Conservation (phyloP, 1,140 invertebrate species). For the Brachionus plicatilis region DNA sequence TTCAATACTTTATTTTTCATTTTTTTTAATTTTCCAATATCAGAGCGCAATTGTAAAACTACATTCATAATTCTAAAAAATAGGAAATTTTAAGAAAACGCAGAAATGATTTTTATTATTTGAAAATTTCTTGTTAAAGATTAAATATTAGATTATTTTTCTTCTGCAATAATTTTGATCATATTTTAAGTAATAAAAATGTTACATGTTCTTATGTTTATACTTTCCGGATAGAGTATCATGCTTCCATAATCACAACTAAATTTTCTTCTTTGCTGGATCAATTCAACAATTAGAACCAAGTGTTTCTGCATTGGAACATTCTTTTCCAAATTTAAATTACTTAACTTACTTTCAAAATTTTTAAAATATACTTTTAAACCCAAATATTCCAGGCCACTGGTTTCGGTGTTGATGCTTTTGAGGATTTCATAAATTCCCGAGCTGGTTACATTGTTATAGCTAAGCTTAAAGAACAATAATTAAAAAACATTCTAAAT, state of each 20-base stretch:
- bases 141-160: too few relatives aligned
- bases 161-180: not conserved
- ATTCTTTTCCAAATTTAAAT: not conserved
- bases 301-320: conserved; percentile 36
- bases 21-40: too few relatives aligned
- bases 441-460: not conserved
- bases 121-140: too few relatives aligned
- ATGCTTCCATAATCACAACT: conserved; percentile 28
- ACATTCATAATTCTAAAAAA: too few relatives aligned
- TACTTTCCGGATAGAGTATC: not conserved
- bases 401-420: not conserved
- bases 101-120: too few relatives aligned
- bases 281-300: conserved; percentile 5
- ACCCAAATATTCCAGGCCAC: conserved; percentile 27
- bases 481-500: not conserved
- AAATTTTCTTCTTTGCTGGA: conserved; percentile 37
- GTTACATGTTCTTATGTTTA: not conserved
- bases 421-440: conserved; percentile 28
- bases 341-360: not conserved
- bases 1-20: too few relatives aligned
- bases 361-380: not conserved
- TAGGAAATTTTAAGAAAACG: too few relatives aligned
- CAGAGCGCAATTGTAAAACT: too few relatives aligned
- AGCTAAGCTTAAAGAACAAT: not conserved
- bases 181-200: not conserved